These are phyloP conservation scores for Gonatopus flavifemur DNA, from an alignment of 1,140 invertebrate genomes.

Conservation along the genomic window DNA sequence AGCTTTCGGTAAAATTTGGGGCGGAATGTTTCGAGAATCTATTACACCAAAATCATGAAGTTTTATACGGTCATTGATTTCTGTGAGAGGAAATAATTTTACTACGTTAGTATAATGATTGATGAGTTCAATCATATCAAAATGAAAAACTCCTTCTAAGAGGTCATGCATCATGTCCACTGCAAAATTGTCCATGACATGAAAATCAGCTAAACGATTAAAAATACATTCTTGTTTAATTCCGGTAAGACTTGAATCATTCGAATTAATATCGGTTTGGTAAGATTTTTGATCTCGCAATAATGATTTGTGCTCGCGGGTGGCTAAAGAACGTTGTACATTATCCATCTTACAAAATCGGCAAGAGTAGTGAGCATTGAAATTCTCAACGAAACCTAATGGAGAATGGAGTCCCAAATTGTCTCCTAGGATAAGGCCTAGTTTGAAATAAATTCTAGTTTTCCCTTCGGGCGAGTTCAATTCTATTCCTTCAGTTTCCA, in stretches of 20 bases:
- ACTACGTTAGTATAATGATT: not conserved
- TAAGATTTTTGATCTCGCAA: slow-evolving; percentile 18
- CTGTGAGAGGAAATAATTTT: not conserved
- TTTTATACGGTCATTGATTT: not conserved
- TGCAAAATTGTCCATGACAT: too few relatives aligned
- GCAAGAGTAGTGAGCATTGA: not conserved
- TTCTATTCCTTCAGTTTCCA: not conserved
- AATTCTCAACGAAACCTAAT: not conserved
- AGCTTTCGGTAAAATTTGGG: slow-evolving; percentile 3
- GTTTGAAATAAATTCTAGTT: not conserved
- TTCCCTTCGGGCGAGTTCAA: not conserved
- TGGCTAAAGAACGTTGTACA: slow-evolving; percentile 11
- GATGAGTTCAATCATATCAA: not conserved
- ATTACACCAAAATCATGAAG: not conserved
- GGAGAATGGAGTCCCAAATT: not conserved
- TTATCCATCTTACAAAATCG: slow-evolving; percentile 33
- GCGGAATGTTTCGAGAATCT: not conserved
- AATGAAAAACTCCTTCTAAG: not conserved
- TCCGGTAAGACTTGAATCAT: slow-evolving; percentile 8
- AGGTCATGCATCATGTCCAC: too few relatives aligned
- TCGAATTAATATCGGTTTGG: slow-evolving; percentile 2
- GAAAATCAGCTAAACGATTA: slow-evolving; percentile 19
- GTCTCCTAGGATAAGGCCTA: not conserved
- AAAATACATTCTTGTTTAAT: slow-evolving; percentile 17
- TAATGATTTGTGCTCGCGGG: slow-evolving; percentile 18